Conservation (phyloP, 2,797 vertebrate species). For the Zalophus californianus region DNA sequence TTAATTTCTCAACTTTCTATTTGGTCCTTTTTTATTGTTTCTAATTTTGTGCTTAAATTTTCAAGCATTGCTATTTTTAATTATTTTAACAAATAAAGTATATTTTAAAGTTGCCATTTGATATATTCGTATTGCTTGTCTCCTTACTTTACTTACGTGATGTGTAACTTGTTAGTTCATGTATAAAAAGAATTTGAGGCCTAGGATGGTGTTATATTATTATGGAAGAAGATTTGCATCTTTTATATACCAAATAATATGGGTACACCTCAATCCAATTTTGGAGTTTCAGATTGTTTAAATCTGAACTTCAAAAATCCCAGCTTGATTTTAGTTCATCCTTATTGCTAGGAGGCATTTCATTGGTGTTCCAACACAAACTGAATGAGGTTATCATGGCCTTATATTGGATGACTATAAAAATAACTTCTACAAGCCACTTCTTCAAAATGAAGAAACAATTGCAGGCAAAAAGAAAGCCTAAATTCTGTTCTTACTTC, state of each 20-base stretch:
- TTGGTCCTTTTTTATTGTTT: not conserved
- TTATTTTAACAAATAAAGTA: not conserved
- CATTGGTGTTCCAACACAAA: not conserved
- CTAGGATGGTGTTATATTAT: not conserved
- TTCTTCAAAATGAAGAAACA: not conserved
- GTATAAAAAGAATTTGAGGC: not conserved
- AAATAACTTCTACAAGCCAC: not conserved
- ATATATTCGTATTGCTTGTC: not conserved
- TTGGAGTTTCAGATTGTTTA: not conserved
- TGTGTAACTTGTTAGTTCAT: not conserved
- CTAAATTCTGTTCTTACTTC: not conserved
- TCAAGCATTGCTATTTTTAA: not conserved
- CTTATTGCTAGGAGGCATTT: not conserved
- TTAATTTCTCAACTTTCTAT: not conserved
- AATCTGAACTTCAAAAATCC: not conserved
- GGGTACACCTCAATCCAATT: not conserved
- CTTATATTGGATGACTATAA: not conserved
- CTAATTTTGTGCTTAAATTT: conserved; percentile 1
- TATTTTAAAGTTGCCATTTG: not conserved
- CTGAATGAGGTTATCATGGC: not conserved
- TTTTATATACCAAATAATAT: not conserved
- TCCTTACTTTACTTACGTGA: not conserved
- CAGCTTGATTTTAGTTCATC: not conserved
- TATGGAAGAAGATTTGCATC: not conserved
- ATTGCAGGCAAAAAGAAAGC: not conserved